phyloP scores from a whole-genome alignment of 1,140 invertebrate species.

The Sitophilus oryzae region DNA sequence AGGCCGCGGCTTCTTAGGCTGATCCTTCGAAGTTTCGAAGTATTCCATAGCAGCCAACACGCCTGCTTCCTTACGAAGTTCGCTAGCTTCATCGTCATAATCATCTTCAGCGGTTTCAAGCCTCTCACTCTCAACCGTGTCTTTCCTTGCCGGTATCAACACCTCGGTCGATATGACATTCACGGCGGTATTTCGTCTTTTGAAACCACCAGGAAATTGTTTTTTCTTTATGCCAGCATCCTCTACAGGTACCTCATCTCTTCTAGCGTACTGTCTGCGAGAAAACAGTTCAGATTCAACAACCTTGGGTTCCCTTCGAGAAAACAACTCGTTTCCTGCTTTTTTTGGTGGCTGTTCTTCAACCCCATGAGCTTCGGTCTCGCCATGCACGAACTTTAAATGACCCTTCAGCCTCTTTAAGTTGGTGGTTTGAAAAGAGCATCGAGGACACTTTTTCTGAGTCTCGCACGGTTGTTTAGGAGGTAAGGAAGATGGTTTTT shows the following conservation, averaged over 20 bases:
- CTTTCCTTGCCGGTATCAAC: conserved; percentile 1
- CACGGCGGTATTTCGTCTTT: conserved; percentile 13
- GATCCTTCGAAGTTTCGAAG: conserved; percentile 17
- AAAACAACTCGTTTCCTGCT: conserved; percentile 15
- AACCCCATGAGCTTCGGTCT: background rate
- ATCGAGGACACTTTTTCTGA: conserved; percentile 18
- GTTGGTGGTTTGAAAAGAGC: conserved; percentile 23
- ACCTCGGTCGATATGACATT: conserved; percentile 18
- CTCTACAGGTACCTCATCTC: background rate
- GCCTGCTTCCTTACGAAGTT: background rate
- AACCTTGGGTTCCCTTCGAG: conserved; percentile 10
- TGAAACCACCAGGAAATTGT: background rate
- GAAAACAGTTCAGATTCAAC: conserved; percentile 13
- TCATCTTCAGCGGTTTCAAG: background rate
- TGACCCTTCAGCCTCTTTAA: conserved; percentile 23
- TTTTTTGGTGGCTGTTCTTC: background rate
- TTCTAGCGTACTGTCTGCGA: background rate
- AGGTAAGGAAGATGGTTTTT: conserved; percentile 3
- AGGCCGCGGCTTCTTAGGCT: conserved; percentile 11
- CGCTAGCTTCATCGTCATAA: background rate
- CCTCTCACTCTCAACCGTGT: background rate
- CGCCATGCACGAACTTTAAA: conserved; percentile 24
- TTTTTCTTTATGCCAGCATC: background rate
- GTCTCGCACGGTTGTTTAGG: background rate
- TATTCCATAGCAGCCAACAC: conserved; percentile 19